phyloP scores from a whole-genome alignment of 2,888 invertebrate species.

The Perithous albicinctus region DNA sequence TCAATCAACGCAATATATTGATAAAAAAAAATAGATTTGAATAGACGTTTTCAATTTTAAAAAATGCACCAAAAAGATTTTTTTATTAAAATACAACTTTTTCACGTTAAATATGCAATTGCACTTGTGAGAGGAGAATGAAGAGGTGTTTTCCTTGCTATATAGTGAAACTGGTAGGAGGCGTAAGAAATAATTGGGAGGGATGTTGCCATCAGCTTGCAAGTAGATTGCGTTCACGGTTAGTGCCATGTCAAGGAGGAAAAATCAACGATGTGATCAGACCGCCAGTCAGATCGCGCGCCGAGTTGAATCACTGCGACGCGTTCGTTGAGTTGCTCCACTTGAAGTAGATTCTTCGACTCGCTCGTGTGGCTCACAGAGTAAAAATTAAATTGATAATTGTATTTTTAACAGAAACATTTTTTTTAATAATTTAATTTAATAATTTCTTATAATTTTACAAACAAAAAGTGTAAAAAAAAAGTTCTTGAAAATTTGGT shows the following conservation, averaged over 20 bases:
- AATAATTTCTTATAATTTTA: no score
- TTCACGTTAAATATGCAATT: no score
- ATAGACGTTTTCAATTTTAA: no score
- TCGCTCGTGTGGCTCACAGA: neutral
- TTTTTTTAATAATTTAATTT: no score
- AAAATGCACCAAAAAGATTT: no score
- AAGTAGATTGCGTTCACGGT: neutral
- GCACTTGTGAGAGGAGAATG: neutral
- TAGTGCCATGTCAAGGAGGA: constrained; percentile 40
- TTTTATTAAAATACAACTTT: no score
- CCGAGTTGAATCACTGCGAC: constrained; percentile 57
- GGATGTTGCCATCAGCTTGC: neutral
- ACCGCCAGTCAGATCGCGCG: constrained; percentile 67
- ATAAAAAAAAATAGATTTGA: no score
- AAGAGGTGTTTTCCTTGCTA: neutral
- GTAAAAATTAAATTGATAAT: no score
- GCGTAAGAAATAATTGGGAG: neutral
- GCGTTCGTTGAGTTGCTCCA: constrained; percentile 54
- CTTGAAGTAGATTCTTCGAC: constrained; percentile 44
- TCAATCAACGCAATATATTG: no score
- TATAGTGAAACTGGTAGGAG: neutral
- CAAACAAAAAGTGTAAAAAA: no score
- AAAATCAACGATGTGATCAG: constrained; percentile 52
- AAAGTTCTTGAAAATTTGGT: no score
- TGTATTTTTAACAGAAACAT: no score